Evolutionary conservation across 2,888 invertebrate species (phyloP), one percentile per base, ranked within the genome.

Genomic region (Agonum fuliginosum): DNA sequence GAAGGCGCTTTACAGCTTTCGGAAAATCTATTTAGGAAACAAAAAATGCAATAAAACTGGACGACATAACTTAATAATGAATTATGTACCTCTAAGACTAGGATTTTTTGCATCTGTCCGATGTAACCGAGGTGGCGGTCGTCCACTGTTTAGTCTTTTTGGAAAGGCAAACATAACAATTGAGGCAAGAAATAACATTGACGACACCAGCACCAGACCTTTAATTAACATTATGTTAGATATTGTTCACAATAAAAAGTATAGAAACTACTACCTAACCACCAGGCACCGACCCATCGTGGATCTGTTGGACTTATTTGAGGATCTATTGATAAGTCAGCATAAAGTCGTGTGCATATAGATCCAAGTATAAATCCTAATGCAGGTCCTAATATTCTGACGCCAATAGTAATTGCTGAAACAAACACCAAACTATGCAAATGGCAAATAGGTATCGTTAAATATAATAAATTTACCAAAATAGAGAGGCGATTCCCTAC

Each of bases 281-380:
- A 98, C 98, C 98, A 98, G 51, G 98, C 98, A 67, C 98, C 97
- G 62, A 98, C 94, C 97, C 97, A 98, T 86, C 94, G 90, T 2
- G 95, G 95, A 88, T 97, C 95, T 43, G 91, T 91, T 69, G 93
- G 92, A 81, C 92, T 92, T 83, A 94, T 94, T 80, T 92, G 92
- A 0, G 95, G 94, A 85, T 92, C 90, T 8, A 88, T 87, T 1
- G 93, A 89, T 17, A 96, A 91, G 86, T 96, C 92, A 43, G 95
- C 96, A 87, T 96, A 96, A 80, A 96, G 90, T 82, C 94, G 91
- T 0, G 97, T 96, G 86, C 97, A 97, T 41, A 96, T 88, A 1
- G 96, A 96, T 27, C 97, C 97, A 24, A 97, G 91, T 77, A 97
- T 93, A 85, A 97, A 97, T 2, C 97, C 97, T 24, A 95, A 89